Conservation (phyloP, 1,140 invertebrate genomes). For the Bemisia tabaci region DNA sequence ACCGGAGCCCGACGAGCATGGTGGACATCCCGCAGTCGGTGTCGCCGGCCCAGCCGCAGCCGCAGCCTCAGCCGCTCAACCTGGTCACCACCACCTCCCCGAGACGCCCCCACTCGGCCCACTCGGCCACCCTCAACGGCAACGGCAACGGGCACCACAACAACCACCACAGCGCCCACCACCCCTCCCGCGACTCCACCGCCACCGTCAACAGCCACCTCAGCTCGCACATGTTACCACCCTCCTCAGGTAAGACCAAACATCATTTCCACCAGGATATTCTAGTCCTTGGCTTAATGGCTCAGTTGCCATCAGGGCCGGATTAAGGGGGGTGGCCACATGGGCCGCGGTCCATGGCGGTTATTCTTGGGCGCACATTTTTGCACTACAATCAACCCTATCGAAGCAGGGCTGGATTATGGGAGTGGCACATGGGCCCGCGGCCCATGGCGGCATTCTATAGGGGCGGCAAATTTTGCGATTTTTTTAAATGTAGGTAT, state of each 20-base stretch:
- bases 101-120: neutral
- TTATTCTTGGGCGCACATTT: no score
- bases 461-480: no score
- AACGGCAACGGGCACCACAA: neutral
- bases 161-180: slow-evolving; percentile 5
- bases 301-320: no score
- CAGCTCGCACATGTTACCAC: slow-evolving; percentile 52
- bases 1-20: slow-evolving; percentile 35
- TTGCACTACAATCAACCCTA: no score
- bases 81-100: neutral
- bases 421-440: no score
- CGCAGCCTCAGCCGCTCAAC: neutral
- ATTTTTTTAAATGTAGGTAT: no score
- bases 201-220: slow-evolving; percentile 9
- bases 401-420: no score
- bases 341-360: no score
- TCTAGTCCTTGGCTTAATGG: no score
- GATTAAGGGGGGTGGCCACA: no score
- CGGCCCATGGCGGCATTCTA: no score
- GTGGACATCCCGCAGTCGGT: neutral
- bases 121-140: neutral
- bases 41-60: neutral
- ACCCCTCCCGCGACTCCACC: slow-evolving; percentile 1
- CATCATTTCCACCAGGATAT: no score
- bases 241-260: slow-evolving; percentile 28